Conservation (phyloP, 2,888 invertebrate genomes). For the Himalopsyche kuldschensis region DNA sequence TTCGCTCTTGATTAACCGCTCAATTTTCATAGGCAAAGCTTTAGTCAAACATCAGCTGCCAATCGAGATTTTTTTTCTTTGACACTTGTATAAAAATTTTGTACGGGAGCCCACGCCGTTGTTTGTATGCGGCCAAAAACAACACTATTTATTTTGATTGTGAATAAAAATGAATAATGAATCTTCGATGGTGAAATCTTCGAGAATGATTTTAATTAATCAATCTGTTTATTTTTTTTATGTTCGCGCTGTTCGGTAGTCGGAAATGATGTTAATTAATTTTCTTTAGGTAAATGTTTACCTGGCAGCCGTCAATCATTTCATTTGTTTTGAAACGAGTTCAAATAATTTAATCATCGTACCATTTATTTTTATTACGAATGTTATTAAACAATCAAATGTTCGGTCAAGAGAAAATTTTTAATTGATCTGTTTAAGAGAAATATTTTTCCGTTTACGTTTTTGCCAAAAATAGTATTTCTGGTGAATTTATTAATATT, state of each 20-base stretch:
- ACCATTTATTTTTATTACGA: no score
- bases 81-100: background rate
- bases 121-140: background rate
- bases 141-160: constrained; percentile 1
- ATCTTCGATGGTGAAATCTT: background rate
- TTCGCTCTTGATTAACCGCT: background rate
- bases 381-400: no score
- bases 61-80: background rate
- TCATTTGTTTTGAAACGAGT: background rate
- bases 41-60: background rate
- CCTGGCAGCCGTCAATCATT: background rate
- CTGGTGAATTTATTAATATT: no score
- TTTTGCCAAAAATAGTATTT: no score
- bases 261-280: background rate
- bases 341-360: background rate
- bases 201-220: background rate
- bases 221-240: background rate
- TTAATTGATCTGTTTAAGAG: no score
- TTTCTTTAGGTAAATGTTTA: background rate
- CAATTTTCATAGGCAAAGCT: background rate
- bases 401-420: no score
- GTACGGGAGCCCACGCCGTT: background rate
- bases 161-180: background rate
- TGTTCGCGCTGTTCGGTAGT: background rate
- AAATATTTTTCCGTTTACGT: no score